Evolutionary conservation across 2,113 vertebrate genomes (phyloP).

Genomic region (Nothocercus julius): DNA sequence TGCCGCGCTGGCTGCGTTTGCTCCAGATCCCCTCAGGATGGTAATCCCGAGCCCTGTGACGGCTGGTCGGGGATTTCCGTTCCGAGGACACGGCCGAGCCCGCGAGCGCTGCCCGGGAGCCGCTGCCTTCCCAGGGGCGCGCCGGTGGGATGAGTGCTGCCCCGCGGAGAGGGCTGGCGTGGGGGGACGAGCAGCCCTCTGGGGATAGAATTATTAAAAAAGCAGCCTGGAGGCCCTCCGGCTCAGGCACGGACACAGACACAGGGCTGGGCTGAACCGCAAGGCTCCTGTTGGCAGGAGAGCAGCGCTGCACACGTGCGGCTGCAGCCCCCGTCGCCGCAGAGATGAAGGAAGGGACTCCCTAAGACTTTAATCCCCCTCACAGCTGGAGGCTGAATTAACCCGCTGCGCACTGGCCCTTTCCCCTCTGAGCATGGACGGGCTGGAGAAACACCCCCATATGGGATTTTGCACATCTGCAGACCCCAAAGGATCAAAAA

Average conservation of each 20-base stretch:
- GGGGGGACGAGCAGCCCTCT: not conserved
- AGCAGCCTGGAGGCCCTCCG: not conserved
- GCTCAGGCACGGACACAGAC: not conserved
- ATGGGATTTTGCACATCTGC: not conserved
- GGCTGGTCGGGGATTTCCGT: not conserved
- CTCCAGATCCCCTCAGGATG: fast-evolving
- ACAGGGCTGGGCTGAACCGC: fast-evolving
- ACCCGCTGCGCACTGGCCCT: not conserved
- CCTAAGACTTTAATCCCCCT: constrained; percentile 15
- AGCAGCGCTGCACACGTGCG: fast-evolving
- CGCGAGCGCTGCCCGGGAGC: not conserved
- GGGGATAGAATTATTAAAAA: not conserved
- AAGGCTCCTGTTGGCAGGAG: not conserved
- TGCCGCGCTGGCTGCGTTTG: fast-evolving
- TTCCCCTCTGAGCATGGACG: not conserved
- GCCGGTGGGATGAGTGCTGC: not conserved
- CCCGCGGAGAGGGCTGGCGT: not conserved
- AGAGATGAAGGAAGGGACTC: not conserved
- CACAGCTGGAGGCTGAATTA: not conserved
- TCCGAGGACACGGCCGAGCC: not conserved
- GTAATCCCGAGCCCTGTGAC: fast-evolving
- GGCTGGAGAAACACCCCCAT: not conserved
- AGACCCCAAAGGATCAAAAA: constrained; percentile 30
- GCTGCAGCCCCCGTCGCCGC: not conserved
- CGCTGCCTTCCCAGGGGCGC: not conserved